phyloP scores from a whole-genome alignment of 2,113 vertebrate genomes.

The Caretta caretta region DNA sequence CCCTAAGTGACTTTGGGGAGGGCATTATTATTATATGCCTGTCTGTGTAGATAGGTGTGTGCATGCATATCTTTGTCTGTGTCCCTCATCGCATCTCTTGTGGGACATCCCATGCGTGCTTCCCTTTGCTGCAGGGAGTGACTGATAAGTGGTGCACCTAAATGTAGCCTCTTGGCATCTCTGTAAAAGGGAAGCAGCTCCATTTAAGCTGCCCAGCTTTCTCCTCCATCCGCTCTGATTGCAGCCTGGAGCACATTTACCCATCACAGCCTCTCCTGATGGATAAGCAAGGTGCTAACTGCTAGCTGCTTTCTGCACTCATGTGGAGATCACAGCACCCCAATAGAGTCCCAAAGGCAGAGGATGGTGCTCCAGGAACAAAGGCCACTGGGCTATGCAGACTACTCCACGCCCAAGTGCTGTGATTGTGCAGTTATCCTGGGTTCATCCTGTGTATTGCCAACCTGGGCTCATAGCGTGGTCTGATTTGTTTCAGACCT shows the following conservation, averaged over 20 bases:
- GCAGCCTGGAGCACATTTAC: neutral
- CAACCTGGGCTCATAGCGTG: neutral
- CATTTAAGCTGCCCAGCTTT: neutral
- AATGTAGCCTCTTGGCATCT: neutral
- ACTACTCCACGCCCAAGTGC: no score
- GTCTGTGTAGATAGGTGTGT: neutral
- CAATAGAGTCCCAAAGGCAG: neutral
- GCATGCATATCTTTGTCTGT: neutral
- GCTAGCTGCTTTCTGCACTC: neutral
- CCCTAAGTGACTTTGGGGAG: neutral
- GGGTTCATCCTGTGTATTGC: neutral
- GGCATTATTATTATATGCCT: neutral
- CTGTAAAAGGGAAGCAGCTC: neutral
- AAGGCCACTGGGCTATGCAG: neutral
- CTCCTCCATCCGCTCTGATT: neutral
- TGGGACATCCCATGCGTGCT: neutral
- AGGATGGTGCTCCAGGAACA: neutral
- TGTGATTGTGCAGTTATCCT: neutral
- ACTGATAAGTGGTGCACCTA: neutral
- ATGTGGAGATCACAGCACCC: neutral
- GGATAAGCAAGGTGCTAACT: neutral
- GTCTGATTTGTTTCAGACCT: neutral
- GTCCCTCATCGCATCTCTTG: neutral
- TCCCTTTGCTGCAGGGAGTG: rapidly evolving
- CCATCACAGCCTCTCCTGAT: neutral